A percentile compares a stretch with the other conserved stretches of the same genome.
phyloP scores from a whole-genome alignment of 1,140 invertebrate genomes.

The Heliconius melpomene region DNA sequence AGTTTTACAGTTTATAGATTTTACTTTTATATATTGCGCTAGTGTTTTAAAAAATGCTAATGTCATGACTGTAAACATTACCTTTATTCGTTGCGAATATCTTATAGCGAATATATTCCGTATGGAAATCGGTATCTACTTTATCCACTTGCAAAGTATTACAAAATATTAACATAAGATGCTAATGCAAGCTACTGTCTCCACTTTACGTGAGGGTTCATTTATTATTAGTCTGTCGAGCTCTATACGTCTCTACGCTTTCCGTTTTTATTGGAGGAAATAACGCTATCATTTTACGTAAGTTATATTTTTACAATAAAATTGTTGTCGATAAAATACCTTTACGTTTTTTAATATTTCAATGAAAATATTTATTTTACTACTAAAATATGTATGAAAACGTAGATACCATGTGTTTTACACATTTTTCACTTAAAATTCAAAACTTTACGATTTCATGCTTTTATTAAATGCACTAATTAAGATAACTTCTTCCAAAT shows the following conservation, averaged over 20 bases:
- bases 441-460: not conserved
- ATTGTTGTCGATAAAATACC: too few relatives aligned
- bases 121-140: not conserved
- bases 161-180: constrained; percentile 11
- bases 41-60: not conserved
- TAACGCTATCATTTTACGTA: not conserved
- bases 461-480: not conserved
- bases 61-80: constrained; percentile 16
- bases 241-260: not conserved
- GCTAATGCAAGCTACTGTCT: constrained; percentile 8
- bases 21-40: not conserved
- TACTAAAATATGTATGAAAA: too few relatives aligned
- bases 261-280: not conserved
- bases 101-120: not conserved
- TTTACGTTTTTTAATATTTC: too few relatives aligned
- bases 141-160: constrained; percentile 11
- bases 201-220: not conserved
- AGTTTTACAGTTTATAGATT: not conserved
- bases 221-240: not conserved
- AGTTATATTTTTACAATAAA: too few relatives aligned
- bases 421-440: too few relatives aligned
- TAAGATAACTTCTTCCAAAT: not conserved
- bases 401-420: too few relatives aligned
- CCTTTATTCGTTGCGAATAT: not conserved
- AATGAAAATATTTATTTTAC: too few relatives aligned